A percentile compares a stretch with the other conserved stretches of the same genome.
These are phyloP conservation scores for Lutraria rhynchaena DNA, from an alignment of 1,140 invertebrate species.

Conservation along the genomic window DNA sequence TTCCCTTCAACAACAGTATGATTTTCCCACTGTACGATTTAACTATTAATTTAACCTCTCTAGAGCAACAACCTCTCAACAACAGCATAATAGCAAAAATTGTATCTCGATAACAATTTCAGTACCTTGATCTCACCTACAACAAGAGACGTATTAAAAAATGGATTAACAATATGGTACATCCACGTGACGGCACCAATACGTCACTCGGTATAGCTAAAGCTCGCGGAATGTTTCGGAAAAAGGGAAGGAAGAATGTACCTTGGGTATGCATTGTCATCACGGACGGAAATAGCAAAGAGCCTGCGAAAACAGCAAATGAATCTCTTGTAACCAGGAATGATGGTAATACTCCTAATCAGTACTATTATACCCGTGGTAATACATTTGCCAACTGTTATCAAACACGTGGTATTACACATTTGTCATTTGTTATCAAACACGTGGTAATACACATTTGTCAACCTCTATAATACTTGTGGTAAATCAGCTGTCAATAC, in stretches of 20 bases:
- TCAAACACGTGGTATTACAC: too few relatives aligned
- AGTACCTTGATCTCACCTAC: slow-evolving; percentile 2
- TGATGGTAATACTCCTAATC: too few relatives aligned
- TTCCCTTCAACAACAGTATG: too few relatives aligned
- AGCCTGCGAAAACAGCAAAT: slow-evolving; percentile 12
- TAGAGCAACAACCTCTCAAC: too few relatives aligned
- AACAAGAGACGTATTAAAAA: slow-evolving; percentile 13
- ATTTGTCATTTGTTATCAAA: too few relatives aligned
- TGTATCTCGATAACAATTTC: too few relatives aligned
- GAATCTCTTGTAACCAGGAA: slow-evolving; percentile 24
- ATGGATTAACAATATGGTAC: background rate
- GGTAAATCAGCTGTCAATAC: too few relatives aligned
- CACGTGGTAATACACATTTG: too few relatives aligned
- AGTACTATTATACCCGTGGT: background rate
- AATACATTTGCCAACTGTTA: background rate
- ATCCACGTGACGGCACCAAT: slow-evolving; percentile 41
- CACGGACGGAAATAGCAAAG: slow-evolving; percentile 60
- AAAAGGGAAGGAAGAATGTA: slow-evolving; percentile 30
- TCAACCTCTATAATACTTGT: too few relatives aligned
- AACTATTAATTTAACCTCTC: too few relatives aligned
- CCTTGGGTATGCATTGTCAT: slow-evolving; percentile 61
- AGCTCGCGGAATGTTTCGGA: slow-evolving; percentile 29
- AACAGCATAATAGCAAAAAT: too few relatives aligned
- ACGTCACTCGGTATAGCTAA: slow-evolving; percentile 31
- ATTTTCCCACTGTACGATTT: too few relatives aligned